Evolutionary conservation across 2,888 invertebrate genomes (phyloP), one percentile per base, ranked within the genome.

Genomic region (Polydesmus complanatus): DNA sequence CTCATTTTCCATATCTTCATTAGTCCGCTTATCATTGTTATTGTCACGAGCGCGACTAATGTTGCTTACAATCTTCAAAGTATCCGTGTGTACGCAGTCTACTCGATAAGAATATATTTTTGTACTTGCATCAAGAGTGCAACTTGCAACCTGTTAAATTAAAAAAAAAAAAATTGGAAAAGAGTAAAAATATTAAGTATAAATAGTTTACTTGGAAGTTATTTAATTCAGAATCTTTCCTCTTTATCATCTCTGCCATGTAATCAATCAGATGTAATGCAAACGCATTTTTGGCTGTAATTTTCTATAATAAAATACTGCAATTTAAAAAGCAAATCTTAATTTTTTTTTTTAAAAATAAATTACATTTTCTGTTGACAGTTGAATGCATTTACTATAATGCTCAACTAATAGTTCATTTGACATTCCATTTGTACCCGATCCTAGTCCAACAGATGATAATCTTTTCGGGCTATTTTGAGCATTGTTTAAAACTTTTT

Each of bases 281-380:
- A 81, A 93, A 94, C 0, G 90, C 93, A 79, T 93, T 93, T 70
- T 90, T 89, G 56, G 82, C 79, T 69, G 82, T 91, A 67, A 94
- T 86, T 83, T 90, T 92, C 85, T 86, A 74, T 3, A 64, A 53
- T 52, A 62, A 49, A 55, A 27, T 60, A 23, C 11, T 2, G n/a
- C 23, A 26, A 26, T 55, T 8, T 19, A 37, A 27, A n/a, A 1
- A 25, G 19, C 14, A 56, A 5, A n/a, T n/a, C n/a, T n/a, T n/a
- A n/a, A n/a, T n/a, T n/a, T n/a, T n/a, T n/a, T 19, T n/a, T 25
- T 14, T 21, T 21, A 14, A 27, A 8, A 21, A 48, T 19, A n/a
- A 56, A 8, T 76, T 74, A 85, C 85, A 78, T 88, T 88, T 75
- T 87, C 86, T 65, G 84, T 81, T 70, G 82, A 85, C n/a, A 88